These are phyloP conservation scores for Myotis vivesi DNA, from an alignment of 2,797 vertebrate genomes.

Conservation along the genomic window DNA sequence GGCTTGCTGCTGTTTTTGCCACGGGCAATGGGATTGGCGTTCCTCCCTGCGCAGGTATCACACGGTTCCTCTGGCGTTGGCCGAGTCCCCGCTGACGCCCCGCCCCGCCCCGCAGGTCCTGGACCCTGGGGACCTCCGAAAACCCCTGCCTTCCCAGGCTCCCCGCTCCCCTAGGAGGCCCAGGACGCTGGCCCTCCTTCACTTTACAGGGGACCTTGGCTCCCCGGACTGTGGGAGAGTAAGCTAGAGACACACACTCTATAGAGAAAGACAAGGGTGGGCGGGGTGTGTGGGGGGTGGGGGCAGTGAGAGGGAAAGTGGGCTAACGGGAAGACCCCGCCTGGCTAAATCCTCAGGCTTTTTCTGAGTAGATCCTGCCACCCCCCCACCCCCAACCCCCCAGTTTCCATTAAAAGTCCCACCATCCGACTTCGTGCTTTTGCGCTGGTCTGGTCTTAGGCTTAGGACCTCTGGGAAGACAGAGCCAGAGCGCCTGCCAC, in stretches of 20 bases:
- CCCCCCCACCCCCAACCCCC: too few relatives aligned
- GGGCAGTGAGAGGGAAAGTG: neutral
- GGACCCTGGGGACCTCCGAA: neutral
- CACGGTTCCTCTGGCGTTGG: rapidly evolving
- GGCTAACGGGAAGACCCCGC: neutral
- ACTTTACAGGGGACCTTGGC: neutral
- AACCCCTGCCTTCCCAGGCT: neutral
- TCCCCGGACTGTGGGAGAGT: neutral
- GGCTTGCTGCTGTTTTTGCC: neutral
- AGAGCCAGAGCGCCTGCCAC: rapidly evolving
- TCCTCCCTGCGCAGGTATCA: rapidly evolving
- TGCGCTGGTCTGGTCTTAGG: rapidly evolving
- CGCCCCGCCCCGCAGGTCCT: rapidly evolving
- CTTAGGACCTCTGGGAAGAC: neutral
- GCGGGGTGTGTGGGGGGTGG: neutral
- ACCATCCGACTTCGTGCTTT: too few relatives aligned
- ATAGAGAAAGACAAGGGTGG: neutral
- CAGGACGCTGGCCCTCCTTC: rapidly evolving
- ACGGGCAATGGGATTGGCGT: neutral
- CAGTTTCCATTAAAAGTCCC: neutral
- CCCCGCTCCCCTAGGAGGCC: neutral
- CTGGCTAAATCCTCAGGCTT: too few relatives aligned
- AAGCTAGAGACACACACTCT: neutral
- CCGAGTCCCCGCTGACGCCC: rapidly evolving
- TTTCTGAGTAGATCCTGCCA: neutral